Conservation (phyloP, 1,140 invertebrate species). For the Popillia japonica region DNA sequence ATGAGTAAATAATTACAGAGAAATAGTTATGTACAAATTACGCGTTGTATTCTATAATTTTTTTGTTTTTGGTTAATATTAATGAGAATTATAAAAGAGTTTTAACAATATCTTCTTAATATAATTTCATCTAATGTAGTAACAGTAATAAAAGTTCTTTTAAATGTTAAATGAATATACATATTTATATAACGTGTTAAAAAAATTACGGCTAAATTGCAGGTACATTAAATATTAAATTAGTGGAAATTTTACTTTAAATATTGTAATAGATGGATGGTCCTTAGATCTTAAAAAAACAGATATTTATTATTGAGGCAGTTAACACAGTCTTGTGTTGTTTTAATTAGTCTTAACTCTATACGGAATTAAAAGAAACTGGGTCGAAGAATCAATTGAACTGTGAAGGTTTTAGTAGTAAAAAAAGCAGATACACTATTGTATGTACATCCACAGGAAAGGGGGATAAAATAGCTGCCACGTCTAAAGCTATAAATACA, state of each 20-base stretch:
- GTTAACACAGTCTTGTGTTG: background rate
- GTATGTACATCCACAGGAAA: background rate
- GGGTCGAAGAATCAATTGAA: slow-evolving; percentile 9
- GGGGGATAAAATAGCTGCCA: background rate
- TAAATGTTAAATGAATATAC: slow-evolving; percentile 19
- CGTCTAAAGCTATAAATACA: background rate
- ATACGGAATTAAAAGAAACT: background rate
- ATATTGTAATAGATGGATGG: background rate
- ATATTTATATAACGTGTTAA: background rate
- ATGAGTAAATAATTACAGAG: slow-evolving; percentile 12
- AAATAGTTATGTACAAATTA: slow-evolving; percentile 8
- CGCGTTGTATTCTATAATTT: too few species aligned
- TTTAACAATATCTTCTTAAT: slow-evolving; percentile 6
- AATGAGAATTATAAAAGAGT: background rate
- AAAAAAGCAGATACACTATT: background rate
- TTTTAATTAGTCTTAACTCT: background rate
- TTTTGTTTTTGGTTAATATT: background rate
- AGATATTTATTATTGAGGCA: background rate
- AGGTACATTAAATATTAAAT: slow-evolving; percentile 19
- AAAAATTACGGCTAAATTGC: slow-evolving; percentile 11
- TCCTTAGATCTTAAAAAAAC: too few species aligned
- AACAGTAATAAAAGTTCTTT: slow-evolving; percentile 17
- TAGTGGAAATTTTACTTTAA: background rate
- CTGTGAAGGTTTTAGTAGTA: slow-evolving; percentile 6
- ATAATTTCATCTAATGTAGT: background rate